phyloP scores from a whole-genome alignment of 2,113 vertebrate species.

The Sclerurus mexicanus region DNA sequence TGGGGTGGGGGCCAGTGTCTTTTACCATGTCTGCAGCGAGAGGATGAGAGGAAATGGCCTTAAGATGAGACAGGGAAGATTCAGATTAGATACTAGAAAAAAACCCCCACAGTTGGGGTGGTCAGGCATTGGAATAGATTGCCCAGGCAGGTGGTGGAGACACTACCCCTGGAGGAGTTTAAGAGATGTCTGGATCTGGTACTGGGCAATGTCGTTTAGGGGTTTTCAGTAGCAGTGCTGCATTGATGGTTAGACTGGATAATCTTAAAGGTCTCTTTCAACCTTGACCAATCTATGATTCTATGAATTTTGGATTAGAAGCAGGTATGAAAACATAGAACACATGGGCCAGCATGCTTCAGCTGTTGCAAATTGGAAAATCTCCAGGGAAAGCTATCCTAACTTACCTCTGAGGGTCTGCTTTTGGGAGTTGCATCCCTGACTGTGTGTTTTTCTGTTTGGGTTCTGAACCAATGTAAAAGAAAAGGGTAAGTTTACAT shows the following conservation, averaged over 20 bases:
- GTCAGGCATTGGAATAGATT: not conserved
- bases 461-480: not conserved
- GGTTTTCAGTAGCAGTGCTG: not conserved
- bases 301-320: not conserved
- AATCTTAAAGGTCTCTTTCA: not conserved
- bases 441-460: not conserved
- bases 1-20: fast-evolving
- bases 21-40: not conserved
- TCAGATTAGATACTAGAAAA: not conserved
- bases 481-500: not conserved
- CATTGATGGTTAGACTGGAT: not conserved
- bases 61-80: not conserved
- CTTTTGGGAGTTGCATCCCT: not conserved
- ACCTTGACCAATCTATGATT: not conserved
- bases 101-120: not conserved
- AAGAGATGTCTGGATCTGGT: not conserved
- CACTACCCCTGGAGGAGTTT: not conserved
- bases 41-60: not conserved
- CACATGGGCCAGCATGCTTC: not conserved
- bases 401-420: not conserved
- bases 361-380: not conserved
- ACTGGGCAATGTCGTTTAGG: fast-evolving
- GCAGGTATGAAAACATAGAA: not conserved
- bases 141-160: not conserved
- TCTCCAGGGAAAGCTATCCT: not conserved